These are phyloP conservation scores for Pristionchus mayeri DNA, from an alignment of 2,888 invertebrate genomes.

Conservation along the genomic window DNA sequence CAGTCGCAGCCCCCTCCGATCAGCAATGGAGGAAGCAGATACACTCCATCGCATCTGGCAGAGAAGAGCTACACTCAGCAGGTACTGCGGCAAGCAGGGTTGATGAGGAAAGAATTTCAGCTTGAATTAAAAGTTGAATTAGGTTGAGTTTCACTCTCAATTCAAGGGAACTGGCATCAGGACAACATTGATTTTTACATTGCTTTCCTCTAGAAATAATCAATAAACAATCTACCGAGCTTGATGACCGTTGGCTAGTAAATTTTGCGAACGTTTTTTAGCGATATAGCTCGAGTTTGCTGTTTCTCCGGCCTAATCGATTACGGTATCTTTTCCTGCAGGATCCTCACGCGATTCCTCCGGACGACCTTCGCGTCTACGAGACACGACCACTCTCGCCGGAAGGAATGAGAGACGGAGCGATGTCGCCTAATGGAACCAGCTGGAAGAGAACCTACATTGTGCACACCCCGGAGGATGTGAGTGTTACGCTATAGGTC, in stretches of 20 bases:
- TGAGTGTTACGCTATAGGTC: background rate
- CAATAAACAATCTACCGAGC: background rate
- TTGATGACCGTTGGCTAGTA: too few species aligned
- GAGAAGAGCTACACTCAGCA: constrained; percentile 43
- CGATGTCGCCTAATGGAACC: constrained; percentile 49
- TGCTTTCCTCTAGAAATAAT: too few species aligned
- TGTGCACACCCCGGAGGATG: constrained; percentile 27
- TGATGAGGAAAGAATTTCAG: background rate
- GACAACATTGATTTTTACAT: too few species aligned
- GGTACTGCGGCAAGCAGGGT: background rate
- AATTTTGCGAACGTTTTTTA: too few species aligned
- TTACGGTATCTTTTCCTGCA: background rate
- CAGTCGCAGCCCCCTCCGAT: background rate
- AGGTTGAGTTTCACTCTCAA: too few species aligned
- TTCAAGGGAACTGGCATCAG: too few species aligned
- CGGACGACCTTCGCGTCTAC: constrained; percentile 67
- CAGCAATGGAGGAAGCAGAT: constrained; percentile 5
- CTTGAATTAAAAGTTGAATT: too few species aligned
- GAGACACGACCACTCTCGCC: constrained; percentile 73
- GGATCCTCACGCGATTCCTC: constrained; percentile 48
- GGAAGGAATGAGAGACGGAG: constrained; percentile 54
- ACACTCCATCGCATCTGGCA: constrained; percentile 1
- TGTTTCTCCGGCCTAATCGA: too few species aligned
- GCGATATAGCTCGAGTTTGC: too few species aligned
- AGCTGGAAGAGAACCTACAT: constrained; percentile 54